phyloP scores from a whole-genome alignment of 2,888 invertebrate genomes.

The Ectemnius lituratus region DNA sequence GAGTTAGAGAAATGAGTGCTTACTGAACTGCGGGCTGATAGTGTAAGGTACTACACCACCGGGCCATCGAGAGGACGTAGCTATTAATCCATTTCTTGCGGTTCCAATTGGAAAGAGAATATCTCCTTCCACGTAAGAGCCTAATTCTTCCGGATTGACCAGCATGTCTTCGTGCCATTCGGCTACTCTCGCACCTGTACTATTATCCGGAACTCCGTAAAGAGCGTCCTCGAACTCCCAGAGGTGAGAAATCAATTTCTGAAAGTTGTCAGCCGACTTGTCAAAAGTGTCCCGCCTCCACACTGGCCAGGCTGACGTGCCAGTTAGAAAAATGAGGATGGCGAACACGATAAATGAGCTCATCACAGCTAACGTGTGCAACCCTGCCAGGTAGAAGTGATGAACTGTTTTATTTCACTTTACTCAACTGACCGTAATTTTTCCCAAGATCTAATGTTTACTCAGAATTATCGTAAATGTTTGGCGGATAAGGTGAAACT shows the following conservation, averaged over 20 bases:
- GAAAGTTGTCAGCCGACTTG: conserved; percentile 57
- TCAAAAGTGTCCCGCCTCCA: conserved; percentile 60
- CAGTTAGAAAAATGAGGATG: conserved; percentile 28
- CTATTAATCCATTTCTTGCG: conserved; percentile 81
- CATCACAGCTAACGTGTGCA: conserved; percentile 10
- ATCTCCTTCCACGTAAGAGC: conserved; percentile 88
- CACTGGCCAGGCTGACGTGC: conserved; percentile 59
- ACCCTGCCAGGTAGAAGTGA: no score
- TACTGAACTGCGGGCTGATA: conserved; percentile 84
- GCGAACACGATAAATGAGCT: background rate
- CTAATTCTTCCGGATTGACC: conserved; percentile 88
- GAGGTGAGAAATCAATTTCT: conserved; percentile 59
- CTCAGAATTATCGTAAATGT: background rate
- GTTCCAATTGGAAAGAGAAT: conserved; percentile 82
- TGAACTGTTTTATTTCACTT: no score
- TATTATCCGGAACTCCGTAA: conserved; percentile 64
- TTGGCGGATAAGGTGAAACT: background rate
- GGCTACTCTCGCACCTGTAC: conserved; percentile 80
- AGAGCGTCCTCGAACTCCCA: conserved; percentile 58
- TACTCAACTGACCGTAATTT: no score
- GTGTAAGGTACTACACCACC: conserved; percentile 85
- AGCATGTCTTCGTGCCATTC: conserved; percentile 81
- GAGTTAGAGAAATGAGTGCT: conserved; percentile 51
- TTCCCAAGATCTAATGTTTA: no score
- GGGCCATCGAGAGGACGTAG: conserved; percentile 82